Conservation (phyloP, 2,113 vertebrate species). For the Rhagologus leucostigma region DNA sequence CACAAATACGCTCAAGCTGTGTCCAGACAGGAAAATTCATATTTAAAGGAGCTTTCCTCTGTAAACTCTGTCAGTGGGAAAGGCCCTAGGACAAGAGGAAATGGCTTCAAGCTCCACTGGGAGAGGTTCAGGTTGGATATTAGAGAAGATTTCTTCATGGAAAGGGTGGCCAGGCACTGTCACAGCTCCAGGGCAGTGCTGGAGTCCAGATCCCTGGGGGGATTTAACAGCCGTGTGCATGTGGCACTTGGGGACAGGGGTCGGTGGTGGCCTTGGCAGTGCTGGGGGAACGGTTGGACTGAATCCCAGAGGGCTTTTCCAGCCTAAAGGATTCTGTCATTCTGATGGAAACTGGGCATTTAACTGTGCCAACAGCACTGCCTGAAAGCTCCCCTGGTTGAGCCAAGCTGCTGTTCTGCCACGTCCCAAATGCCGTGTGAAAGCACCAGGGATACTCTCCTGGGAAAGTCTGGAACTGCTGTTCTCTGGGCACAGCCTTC, state of each 20-base stretch:
- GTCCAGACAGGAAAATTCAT: not conserved
- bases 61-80: not conserved
- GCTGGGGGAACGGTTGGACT: not conserved
- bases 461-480: rapidly evolving
- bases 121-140: not conserved
- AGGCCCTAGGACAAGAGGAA: not conserved
- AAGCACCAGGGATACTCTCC: not conserved
- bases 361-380: not conserved
- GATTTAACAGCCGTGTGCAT: rapidly evolving
- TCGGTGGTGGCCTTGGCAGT: not conserved
- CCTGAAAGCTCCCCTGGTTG: not conserved
- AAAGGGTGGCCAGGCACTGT: not conserved
- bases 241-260: not conserved
- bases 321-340: not conserved
- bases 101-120: not conserved
- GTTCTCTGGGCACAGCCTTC: rapidly evolving
- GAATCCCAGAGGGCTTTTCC: not conserved
- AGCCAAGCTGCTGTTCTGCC: not conserved
- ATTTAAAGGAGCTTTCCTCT: not conserved
- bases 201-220: not conserved
- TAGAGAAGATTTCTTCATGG: not conserved
- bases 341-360: not conserved
- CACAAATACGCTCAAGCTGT: not conserved
- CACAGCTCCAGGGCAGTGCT: not conserved
- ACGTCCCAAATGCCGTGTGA: not conserved